phyloP scores from a whole-genome alignment of 2,888 invertebrate genomes.

The Leptinotarsa tumamoca region DNA sequence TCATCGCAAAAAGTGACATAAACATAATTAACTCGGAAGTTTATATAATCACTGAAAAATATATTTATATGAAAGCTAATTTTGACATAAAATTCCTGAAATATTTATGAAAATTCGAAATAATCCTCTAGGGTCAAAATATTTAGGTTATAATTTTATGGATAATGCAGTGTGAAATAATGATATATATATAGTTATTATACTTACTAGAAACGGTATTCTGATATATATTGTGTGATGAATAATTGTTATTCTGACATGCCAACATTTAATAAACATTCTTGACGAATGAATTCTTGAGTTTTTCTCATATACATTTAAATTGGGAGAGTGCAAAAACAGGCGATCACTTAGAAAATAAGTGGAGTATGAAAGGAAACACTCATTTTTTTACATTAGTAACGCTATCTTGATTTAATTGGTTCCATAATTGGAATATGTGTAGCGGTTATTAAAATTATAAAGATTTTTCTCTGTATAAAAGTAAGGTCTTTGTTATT shows the following conservation, averaged over 20 bases:
- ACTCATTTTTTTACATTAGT: slow-evolving; percentile 30
- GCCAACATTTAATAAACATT: slow-evolving; percentile 3
- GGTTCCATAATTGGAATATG: slow-evolving; percentile 1
- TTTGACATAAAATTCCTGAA: no score
- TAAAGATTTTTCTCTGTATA: neutral
- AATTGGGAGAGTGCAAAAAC: slow-evolving; percentile 21
- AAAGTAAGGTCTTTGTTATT: neutral
- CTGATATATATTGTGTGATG: neutral
- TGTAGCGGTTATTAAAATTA: slow-evolving; percentile 15
- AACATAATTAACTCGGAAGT: neutral
- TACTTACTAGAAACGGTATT: neutral
- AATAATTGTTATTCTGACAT: neutral
- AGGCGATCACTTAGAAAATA: slow-evolving; percentile 32
- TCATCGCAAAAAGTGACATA: no score
- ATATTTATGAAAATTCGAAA: no score
- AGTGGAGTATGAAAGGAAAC: slow-evolving; percentile 46
- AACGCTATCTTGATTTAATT: slow-evolving; percentile 32
- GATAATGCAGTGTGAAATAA: neutral
- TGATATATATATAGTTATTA: neutral
- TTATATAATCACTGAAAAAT: no score
- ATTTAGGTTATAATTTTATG: neutral
- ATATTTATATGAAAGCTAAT: no score
- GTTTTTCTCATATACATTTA: neutral
- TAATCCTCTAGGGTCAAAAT: neutral
- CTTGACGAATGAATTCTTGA: neutral